phyloP scores from a whole-genome alignment of 2,888 invertebrate species.

The Alentia gelatinosa region DNA sequence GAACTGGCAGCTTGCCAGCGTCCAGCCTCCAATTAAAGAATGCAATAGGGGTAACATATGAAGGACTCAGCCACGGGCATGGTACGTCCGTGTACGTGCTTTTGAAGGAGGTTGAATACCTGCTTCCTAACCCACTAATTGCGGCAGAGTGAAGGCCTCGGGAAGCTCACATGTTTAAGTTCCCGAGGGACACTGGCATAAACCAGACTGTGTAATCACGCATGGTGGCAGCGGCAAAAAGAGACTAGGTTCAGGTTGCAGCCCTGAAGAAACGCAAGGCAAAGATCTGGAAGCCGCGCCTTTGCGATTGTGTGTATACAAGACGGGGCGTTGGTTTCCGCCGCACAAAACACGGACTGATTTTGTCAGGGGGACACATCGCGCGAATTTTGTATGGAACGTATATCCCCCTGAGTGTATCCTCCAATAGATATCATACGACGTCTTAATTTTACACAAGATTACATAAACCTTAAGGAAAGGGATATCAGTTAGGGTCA shows the following conservation, averaged over 20 bases:
- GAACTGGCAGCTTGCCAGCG: not conserved
- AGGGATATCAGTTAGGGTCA: too few species aligned
- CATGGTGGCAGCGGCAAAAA: not conserved
- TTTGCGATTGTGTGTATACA: not conserved
- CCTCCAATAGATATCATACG: too few species aligned
- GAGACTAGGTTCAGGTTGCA: not conserved
- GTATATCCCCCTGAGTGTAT: too few species aligned
- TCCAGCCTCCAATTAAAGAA: not conserved
- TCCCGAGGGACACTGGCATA: not conserved
- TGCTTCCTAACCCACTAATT: not conserved
- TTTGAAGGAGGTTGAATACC: not conserved
- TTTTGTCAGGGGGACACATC: too few species aligned
- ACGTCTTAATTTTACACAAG: too few species aligned
- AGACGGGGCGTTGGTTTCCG: not conserved
- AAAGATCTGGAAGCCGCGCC: not conserved
- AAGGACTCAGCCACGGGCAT: too few species aligned
- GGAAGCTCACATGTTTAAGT: not conserved
- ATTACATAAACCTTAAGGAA: too few species aligned
- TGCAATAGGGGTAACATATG: not conserved
- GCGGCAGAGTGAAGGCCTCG: not conserved
- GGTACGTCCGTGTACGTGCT: not conserved
- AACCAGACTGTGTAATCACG: not conserved
- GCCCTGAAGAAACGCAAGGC: not conserved
- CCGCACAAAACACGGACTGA: not conserved
- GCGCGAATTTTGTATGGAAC: too few species aligned